A percentile compares a stretch with the other conserved stretches of the same genome.
These are phyloP conservation scores for Armadillidium nasatum DNA, from an alignment of 1,140 invertebrate genomes.

Conservation along the genomic window DNA sequence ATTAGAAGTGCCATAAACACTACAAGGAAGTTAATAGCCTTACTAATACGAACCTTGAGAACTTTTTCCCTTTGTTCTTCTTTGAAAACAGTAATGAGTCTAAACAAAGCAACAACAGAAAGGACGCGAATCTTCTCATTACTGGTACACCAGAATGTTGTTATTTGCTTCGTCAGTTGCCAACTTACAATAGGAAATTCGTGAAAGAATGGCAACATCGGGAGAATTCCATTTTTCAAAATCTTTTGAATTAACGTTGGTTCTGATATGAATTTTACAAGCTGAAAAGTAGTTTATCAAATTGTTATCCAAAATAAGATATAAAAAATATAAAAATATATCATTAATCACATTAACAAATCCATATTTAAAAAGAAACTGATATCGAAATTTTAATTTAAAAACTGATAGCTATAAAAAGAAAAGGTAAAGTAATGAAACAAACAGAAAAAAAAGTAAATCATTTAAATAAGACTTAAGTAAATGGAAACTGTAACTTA, in stretches of 20 bases:
- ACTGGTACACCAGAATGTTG: background rate
- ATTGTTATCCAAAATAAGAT: background rate
- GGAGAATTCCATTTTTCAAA: background rate
- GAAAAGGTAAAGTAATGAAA: background rate
- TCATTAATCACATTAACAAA: background rate
- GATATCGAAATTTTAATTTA: background rate
- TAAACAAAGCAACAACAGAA: background rate
- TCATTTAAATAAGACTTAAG: background rate
- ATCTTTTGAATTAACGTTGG: background rate
- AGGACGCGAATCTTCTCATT: background rate
- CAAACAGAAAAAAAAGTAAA: background rate
- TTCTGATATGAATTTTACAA: background rate
- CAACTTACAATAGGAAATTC: background rate
- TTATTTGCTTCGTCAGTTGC: background rate
- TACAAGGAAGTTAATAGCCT: too few species aligned
- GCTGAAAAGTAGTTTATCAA: background rate
- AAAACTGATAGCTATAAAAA: background rate
- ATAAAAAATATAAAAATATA: background rate
- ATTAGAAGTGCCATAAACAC: too few species aligned
- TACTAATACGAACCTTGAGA: background rate
- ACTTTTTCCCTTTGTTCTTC: background rate
- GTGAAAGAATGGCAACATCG: background rate
- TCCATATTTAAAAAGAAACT: background rate
- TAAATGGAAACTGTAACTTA: background rate
- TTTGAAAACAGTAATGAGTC: background rate